Evolutionary conservation across 2,113 vertebrate species (phyloP), one percentile per base, ranked within the genome.

Genomic region (Bungarus multicinctus): DNA sequence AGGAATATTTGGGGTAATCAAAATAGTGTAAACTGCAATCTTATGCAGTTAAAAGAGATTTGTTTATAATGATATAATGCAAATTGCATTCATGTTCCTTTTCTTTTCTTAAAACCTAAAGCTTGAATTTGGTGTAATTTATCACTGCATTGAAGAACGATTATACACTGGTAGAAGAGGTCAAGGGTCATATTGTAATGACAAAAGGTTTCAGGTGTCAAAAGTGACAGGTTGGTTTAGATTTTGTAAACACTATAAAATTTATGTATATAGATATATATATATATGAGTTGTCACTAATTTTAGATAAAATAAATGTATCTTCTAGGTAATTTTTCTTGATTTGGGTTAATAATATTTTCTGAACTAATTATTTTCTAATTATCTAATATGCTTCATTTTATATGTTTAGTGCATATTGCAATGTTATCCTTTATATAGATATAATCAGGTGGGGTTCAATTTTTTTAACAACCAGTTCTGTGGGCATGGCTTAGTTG

Each of bases 71-170:
- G 94, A 96, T 96, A 95, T 58, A 87, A 95, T 96, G 95, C 96
- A 95, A 97, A 90, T 91, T 85, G 55, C 89, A 58, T 96, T 95
- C 94, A 94, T 95, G 45, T 97, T 97, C 16, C 34, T 96, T 97
- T 95, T 96, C 95, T 95, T 94, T 91, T 94, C 96, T 94, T 91
- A 95, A 94, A 94, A 95, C 85, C 95, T 96, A 69, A 96, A 99
- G 98, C 98, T 99, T 95, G 98, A 98, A 96, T 98, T 99, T 89
- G 98, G 98, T 88, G 98, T 99, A 96, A 98, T 99, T 95, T 98
- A 98, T 97, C 98, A 98, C 97, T 98, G 98, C 96, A 98, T 98
- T 12, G 98, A 98, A 96, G 98, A 98, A 95, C 98, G 98, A 43
- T 97, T 99, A 94, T 99, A 98, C 96, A 98, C 98, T 27, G 98